Base-by-base conservation (phyloP, 1,140 invertebrate genomes). In the Lordiphosa stackelbergi region DNA sequence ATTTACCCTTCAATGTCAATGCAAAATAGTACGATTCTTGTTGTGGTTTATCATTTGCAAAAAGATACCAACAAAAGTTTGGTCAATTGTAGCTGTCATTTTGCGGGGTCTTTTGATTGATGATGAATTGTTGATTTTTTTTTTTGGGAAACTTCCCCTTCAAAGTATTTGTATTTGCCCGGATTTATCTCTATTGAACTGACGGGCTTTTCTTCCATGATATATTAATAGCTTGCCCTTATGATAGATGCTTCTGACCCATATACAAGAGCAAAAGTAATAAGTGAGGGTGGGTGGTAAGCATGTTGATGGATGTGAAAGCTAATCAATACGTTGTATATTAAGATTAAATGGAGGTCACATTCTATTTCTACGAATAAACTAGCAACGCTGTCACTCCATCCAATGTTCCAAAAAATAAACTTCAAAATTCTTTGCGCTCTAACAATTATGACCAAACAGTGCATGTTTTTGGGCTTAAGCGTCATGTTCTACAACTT, bases 1-100 rank as follows among this genome's bases (percentile, higher is more conserved):
- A 36, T 46, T 53, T 24, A 16, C 19, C 7, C 47, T 58, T 69
- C 66, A 79, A 79, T 79, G 75, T 71, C 75, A 81, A 51, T 79
- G 70, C 62, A 71, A 81, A 64, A 65, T 61, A 60, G 51, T 41
- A 55, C 66, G 28, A 63, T 54, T 42, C 43, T 56, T 53, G 41
- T 10, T 48, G 7, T 38, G 28, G 35, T 49, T 40, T 31, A n/a
- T 36, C 41, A 13, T 12, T 9, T 24, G 36, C 41, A 34, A 24
- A 42, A 28, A 43, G 43, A 36, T n/a, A 9, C 38, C 45, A 13
- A 10, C 49, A 41, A 66, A 79, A 75, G 75, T 81, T 81, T 81
- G 61, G 71, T 81, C 77, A 83, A 81, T 79, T 69, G 41, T 55
- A 41, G 35, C 51, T 64, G 62, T 37, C 56, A 49, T 36, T 55